Evolutionary conservation across 2,888 invertebrate species (phyloP).

Genomic region (Proisotoma minuta): DNA sequence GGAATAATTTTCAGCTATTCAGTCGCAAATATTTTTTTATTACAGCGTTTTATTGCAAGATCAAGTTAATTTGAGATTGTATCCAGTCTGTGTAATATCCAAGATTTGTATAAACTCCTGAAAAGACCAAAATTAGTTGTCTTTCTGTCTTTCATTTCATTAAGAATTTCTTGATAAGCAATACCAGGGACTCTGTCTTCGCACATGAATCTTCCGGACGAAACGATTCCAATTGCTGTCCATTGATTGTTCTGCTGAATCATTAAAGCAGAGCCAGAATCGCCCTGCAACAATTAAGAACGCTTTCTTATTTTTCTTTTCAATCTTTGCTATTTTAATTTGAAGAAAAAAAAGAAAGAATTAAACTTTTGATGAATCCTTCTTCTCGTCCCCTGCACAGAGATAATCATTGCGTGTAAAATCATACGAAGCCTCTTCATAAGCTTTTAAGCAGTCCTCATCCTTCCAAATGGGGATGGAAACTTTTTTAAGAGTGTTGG

Average conservation of each 20-base stretch:
- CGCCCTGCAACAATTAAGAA: conserved; percentile 24
- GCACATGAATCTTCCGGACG: conserved; percentile 26
- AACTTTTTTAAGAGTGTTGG: conserved; percentile 30
- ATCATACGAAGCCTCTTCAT: conserved; percentile 22
- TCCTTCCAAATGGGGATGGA: conserved; percentile 33
- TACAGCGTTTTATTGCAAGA: not conserved
- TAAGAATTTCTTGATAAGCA: too few species aligned
- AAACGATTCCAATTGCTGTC: conserved; percentile 32
- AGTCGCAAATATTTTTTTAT: not conserved
- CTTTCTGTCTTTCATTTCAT: too few species aligned
- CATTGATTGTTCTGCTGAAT: conserved; percentile 14
- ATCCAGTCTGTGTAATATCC: conserved; percentile 24
- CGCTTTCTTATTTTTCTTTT: not conserved
- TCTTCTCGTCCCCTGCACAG: conserved; percentile 35
- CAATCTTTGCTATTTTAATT: not conserved
- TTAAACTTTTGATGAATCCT: conserved; percentile 30
- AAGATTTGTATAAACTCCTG: conserved; percentile 32
- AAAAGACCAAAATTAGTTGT: too few species aligned
- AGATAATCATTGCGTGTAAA: conserved; percentile 24
- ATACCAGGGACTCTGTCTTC: conserved; percentile 23
- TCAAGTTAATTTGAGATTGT: not conserved
- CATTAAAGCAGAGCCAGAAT: conserved; percentile 36
- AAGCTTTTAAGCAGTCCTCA: conserved; percentile 20
- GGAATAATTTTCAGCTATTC: not conserved
- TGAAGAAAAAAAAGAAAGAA: conserved; percentile 2